These are phyloP conservation scores for Microctonus aethiopoides DNA, from an alignment of 2,888 invertebrate species.

Conservation along the genomic window DNA sequence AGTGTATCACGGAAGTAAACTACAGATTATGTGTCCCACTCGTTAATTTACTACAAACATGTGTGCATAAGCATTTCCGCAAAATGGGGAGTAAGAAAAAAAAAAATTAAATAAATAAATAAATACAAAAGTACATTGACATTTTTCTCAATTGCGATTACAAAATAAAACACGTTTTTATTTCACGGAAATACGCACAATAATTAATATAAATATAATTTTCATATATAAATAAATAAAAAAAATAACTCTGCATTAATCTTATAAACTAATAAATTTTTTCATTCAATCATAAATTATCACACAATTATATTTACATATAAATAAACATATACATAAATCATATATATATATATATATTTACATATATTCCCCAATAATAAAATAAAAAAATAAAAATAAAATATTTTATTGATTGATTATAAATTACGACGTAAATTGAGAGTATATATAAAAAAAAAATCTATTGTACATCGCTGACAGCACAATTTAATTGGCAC, in stretches of 20 bases:
- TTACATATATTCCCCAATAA: no score
- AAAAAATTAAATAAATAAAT: not conserved
- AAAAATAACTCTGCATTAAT: not conserved
- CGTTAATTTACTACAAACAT: not conserved
- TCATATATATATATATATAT: no score
- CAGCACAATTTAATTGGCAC: not conserved
- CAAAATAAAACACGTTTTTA: constrained; percentile 17
- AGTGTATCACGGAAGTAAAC: not conserved
- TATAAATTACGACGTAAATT: not conserved
- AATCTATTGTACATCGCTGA: not conserved
- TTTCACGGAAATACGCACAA: not conserved
- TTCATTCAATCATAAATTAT: not conserved
- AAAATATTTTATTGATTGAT: not conserved
- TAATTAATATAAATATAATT: no score
- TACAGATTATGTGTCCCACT: not conserved
- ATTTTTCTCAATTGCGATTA: constrained; percentile 16
- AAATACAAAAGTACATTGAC: constrained; percentile 1
- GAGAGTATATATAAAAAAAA: not conserved
- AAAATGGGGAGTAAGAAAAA: not conserved
- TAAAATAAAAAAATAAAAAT: not conserved
- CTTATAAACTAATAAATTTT: not conserved
- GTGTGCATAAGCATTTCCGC: not conserved
- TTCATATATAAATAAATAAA: no score
- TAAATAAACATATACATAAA: no score
- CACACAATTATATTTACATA: not conserved